Conservation (phyloP, 2,113 vertebrate genomes). For the Lutjanus erythropterus region DNA sequence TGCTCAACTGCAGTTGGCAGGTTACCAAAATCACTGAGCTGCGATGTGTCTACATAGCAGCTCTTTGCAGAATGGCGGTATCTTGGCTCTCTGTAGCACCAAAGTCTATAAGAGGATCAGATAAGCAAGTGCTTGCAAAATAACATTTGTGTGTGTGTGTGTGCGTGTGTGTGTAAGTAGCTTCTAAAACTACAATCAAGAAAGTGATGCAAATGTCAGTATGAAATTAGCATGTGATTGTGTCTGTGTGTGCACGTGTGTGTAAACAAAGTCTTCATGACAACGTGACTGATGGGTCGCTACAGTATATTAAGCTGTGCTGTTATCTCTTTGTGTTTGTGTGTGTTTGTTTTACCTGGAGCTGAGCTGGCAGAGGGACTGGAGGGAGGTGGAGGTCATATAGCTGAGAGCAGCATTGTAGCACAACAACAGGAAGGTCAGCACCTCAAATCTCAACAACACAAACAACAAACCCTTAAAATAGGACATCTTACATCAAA, state of each 20-base stretch:
- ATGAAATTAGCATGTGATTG: too few species aligned
- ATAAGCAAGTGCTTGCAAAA: constrained; percentile 50
- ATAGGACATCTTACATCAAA: not conserved
- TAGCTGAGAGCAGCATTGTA: constrained; percentile 96
- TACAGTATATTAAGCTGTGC: too few species aligned
- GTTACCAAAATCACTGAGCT: constrained; percentile 35
- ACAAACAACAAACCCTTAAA: constrained; percentile 56
- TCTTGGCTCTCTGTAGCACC: constrained; percentile 45
- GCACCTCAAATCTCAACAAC: constrained; percentile 92
- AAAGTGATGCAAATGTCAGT: too few species aligned
- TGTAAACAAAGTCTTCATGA: too few species aligned
- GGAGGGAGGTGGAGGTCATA: constrained; percentile 93
- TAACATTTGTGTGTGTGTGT: not conserved
- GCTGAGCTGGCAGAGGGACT: constrained; percentile 95
- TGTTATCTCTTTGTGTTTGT: too few species aligned
- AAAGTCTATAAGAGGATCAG: constrained; percentile 71
- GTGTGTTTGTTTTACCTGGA: constrained; percentile 89
- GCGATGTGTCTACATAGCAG: constrained; percentile 31
- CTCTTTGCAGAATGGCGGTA: constrained; percentile 37
- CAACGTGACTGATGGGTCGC: too few species aligned
- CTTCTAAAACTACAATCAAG: too few species aligned
- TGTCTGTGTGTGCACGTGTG: too few species aligned
- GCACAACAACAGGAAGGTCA: constrained; percentile 96
- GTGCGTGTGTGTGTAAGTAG: not conserved
- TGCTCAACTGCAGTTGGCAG: constrained; percentile 49